Conservation (phyloP, 2,888 invertebrate species). For the Dasypolia templi region DNA sequence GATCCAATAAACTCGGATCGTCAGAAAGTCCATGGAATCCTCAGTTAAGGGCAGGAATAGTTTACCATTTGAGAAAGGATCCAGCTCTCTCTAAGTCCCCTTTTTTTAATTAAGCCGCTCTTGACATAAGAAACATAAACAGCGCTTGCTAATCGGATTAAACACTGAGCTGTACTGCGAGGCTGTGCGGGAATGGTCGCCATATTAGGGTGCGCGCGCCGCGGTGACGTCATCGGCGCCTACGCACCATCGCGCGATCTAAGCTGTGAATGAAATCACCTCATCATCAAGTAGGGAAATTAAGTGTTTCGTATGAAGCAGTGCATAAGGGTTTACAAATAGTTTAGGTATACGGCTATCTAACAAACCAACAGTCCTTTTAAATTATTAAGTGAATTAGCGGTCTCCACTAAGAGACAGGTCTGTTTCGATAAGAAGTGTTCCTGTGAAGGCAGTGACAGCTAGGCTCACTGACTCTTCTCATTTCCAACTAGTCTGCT, state of each 20-base stretch:
- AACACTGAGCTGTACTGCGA: slow-evolving; percentile 23
- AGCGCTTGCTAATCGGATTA: slow-evolving; percentile 55
- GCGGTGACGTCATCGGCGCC: slow-evolving; percentile 75
- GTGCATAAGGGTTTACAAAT: not conserved
- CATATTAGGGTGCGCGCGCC: slow-evolving; percentile 69
- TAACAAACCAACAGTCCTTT: not conserved
- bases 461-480: not conserved
- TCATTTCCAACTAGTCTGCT: not conserved
- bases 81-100: not conserved
- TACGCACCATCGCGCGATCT: slow-evolving; percentile 59
- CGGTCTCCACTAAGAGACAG: not conserved
- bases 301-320: slow-evolving; percentile 15
- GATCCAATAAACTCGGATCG: not conserved
- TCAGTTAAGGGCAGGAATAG: too few relatives aligned
- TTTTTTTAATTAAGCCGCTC: slow-evolving; percentile 3
- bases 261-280: slow-evolving; percentile 66
- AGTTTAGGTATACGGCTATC: not conserved
- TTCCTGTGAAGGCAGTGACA: not conserved
- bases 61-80: not conserved
- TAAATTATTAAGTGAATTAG: not conserved
- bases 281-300: slow-evolving; percentile 45
- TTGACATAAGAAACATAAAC: slow-evolving; percentile 38
- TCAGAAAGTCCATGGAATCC: not conserved
- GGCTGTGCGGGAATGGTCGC: slow-evolving; percentile 58
- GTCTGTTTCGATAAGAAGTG: not conserved